These are phyloP conservation scores for Dermatemys mawii DNA, from an alignment of 2,113 vertebrate species.

Conservation along the genomic window DNA sequence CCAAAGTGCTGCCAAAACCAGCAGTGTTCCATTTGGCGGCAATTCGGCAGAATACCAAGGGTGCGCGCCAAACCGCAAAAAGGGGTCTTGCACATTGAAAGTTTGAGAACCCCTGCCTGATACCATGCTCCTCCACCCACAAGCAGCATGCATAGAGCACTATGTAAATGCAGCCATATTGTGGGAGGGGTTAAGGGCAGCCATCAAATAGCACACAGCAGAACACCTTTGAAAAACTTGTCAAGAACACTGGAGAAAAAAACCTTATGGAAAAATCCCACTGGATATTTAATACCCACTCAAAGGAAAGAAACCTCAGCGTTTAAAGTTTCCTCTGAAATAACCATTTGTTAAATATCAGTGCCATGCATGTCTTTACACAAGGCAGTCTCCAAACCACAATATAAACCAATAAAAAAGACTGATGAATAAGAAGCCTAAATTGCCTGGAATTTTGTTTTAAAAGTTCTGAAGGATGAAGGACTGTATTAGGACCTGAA, in stretches of 20 bases:
- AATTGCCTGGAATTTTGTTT: slow-evolving; percentile 10
- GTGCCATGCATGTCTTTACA: not conserved
- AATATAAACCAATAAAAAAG: not conserved
- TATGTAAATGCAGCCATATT: not conserved
- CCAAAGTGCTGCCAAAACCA: no score
- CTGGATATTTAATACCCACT: not conserved
- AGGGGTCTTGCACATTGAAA: no score
- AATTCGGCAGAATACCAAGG: no score
- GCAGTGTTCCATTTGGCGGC: no score
- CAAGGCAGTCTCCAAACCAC: not conserved
- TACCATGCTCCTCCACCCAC: not conserved
- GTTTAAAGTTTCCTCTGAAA: not conserved
- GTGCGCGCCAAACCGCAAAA: no score
- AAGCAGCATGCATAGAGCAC: not conserved
- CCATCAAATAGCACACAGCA: not conserved
- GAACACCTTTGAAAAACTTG: not conserved
- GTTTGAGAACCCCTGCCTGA: no score
- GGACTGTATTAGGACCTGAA: slow-evolving; percentile 40
- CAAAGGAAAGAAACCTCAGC: not conserved
- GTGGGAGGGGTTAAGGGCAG: not conserved
- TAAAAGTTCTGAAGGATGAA: slow-evolving; percentile 19
- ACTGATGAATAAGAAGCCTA: not conserved
- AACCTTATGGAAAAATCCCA: not conserved
- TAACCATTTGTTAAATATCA: not conserved
- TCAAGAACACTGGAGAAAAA: not conserved